phyloP scores from a whole-genome alignment of 2,888 invertebrate species.

The Eupithecia subfuscata region DNA sequence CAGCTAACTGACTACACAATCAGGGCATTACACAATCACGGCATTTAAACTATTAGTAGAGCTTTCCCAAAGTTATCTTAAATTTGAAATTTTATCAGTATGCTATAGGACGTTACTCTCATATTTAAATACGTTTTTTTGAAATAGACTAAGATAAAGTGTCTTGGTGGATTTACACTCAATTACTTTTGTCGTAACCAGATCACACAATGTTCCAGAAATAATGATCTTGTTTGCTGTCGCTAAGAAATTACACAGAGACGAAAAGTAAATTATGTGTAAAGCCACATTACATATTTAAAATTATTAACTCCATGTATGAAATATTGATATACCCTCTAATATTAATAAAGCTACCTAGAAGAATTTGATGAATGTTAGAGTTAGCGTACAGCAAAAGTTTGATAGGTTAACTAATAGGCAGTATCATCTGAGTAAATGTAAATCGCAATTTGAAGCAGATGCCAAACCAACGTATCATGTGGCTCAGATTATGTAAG shows the following conservation, averaged over 20 bases:
- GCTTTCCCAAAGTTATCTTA: background rate
- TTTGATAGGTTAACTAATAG: background rate
- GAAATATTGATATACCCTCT: background rate
- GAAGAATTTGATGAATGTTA: background rate
- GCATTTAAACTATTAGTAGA: background rate
- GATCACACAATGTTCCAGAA: background rate
- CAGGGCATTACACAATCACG: background rate
- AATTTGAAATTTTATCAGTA: background rate
- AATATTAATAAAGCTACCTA: background rate
- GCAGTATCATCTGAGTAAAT: background rate
- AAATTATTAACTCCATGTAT: background rate
- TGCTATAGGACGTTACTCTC: background rate
- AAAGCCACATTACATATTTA: background rate
- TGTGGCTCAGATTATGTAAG: background rate
- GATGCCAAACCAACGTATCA: background rate
- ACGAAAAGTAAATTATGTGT: background rate
- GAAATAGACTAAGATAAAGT: background rate
- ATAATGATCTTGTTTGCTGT: background rate
- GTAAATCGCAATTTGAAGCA: background rate
- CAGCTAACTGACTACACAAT: background rate
- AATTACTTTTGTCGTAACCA: background rate
- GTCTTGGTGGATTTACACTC: background rate
- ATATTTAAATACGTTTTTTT: background rate
- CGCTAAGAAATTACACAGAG: background rate
- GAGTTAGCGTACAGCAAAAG: background rate